These are phyloP conservation scores for Pangasius krempfi DNA, from an alignment of 2,797 vertebrate species.

Conservation along the genomic window DNA sequence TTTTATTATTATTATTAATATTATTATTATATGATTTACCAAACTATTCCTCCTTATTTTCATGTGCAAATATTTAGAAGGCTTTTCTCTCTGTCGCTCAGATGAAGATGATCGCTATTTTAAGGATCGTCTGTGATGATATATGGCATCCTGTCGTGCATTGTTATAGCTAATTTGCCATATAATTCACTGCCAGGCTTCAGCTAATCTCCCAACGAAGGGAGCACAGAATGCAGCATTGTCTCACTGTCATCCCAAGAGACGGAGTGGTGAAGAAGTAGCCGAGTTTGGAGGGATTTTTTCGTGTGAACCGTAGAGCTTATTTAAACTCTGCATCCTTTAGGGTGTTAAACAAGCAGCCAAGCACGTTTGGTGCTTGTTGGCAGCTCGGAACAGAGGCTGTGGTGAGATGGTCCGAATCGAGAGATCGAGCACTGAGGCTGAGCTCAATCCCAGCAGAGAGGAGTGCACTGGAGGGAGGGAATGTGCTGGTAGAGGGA, in stretches of 20 bases:
- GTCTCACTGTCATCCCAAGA: conserved; percentile 18
- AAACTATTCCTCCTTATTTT: not conserved
- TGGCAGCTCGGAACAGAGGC: conserved; percentile 14
- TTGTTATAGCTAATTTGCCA: conserved; percentile 32
- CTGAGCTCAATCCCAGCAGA: conserved; percentile 23
- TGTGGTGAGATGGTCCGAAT: conserved; percentile 5
- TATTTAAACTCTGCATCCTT: conserved; percentile 5
- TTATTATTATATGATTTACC: too few relatives aligned
- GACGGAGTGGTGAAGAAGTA: conserved; percentile 3
- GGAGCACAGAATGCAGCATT: not conserved
- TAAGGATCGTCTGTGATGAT: not conserved
- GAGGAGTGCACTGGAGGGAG: conserved; percentile 35
- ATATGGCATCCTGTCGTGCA: not conserved
- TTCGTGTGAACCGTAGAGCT: not conserved
- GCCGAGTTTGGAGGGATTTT: not conserved
- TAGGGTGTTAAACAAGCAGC: not conserved
- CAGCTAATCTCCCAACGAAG: conserved; percentile 19
- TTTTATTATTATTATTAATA: too few relatives aligned
- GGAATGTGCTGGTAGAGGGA: conserved; percentile 42
- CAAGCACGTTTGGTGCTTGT: not conserved
- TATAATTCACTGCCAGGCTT: conserved; percentile 34
- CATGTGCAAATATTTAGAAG: too few relatives aligned
- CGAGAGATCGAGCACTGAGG: not conserved
- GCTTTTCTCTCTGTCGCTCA: not conserved
- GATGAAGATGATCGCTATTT: conserved; percentile 20